phyloP scores from a whole-genome alignment of 2,888 invertebrate genomes.

The Antheraea assamensis region DNA sequence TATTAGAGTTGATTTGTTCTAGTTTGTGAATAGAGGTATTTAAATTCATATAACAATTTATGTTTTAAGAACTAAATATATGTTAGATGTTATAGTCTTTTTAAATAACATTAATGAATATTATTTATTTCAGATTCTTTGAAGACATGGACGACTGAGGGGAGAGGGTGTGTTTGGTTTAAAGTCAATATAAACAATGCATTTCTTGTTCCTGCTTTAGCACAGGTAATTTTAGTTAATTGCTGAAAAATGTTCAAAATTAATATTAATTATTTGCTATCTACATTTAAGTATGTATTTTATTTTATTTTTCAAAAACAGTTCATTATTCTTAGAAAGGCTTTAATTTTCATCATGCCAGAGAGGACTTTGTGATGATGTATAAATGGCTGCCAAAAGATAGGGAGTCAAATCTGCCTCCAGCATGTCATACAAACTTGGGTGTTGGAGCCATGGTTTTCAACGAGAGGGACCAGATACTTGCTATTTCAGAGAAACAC shows the following conservation, averaged over 20 bases:
- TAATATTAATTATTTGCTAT: neutral
- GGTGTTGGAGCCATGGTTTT: conserved; percentile 95
- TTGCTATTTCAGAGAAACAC: conserved; percentile 91
- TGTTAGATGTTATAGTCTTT: no score
- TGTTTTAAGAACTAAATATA: no score
- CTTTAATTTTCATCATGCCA: conserved; percentile 95
- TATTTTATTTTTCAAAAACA: conserved; percentile 40
- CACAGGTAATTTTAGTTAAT: conserved; percentile 78
- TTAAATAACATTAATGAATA: neutral
- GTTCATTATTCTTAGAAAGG: conserved; percentile 84
- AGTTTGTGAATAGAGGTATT: neutral
- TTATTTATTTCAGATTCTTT: conserved; percentile 84
- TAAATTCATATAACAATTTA: no score
- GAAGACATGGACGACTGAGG: conserved; percentile 84
- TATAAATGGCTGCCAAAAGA: conserved; percentile 89
- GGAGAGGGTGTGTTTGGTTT: conserved; percentile 91
- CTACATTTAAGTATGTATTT: conserved; percentile 1
- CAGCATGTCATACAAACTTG: conserved; percentile 87
- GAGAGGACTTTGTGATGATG: conserved; percentile 90
- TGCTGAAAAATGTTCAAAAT: neutral
- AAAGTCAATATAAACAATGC: conserved; percentile 86
- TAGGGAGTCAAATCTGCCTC: conserved; percentile 86
- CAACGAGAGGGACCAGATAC: conserved; percentile 87
- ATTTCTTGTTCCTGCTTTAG: conserved; percentile 87
- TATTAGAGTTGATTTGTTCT: neutral